Base-by-base conservation (phyloP, 2,888 invertebrate species). In the Drosophila peninsularis region DNA sequence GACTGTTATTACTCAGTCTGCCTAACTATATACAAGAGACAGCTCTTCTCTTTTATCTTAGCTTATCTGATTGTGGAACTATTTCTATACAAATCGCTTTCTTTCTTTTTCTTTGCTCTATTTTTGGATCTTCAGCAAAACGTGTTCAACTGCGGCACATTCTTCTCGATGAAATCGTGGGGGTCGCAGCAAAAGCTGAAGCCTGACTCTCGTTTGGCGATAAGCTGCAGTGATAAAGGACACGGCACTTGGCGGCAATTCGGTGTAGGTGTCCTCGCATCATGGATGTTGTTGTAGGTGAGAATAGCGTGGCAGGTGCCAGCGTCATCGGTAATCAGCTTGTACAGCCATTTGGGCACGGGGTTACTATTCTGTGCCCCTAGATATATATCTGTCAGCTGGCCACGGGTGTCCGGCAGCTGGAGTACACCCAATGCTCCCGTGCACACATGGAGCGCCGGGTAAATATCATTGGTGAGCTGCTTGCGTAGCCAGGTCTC, bases 401-500 rank as follows among this genome's bases (percentile, higher is more conserved):
- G 7, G 2, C 39, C 57, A 2, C 14, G 32, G 3, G 5, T 45
- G 13, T 55, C 14, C 5, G 39, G 6, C 24, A 80, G 27, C 32
- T 67, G 14, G 5, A 80, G 36, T 0, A 83, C 73, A 2, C 19
- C 69, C 0, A 83, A 9, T 1, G 27, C 66, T 2, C 82, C 82
- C 0, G 78, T 80, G 32, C 82, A 83, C 14, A 83, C 37, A 1
- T 58, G 45, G 0, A 76, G 13, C 1, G 27, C 19, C 3, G 44
- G 34, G 11, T 14, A 66, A 13, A 9, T 34, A 27, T 37, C 44
- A 0, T 10, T 14, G 2, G 17, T n/a, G 0, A 79, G 17, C 32
- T 71, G 27, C 4, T 53, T 66, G 4, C 74, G 77, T 3, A 93
- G 90, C 74, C 91, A 91, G 1, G 45, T 66, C 84, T 94, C 94